Conservation (phyloP, 1,140 invertebrate genomes). For the Sinella curviseta region DNA sequence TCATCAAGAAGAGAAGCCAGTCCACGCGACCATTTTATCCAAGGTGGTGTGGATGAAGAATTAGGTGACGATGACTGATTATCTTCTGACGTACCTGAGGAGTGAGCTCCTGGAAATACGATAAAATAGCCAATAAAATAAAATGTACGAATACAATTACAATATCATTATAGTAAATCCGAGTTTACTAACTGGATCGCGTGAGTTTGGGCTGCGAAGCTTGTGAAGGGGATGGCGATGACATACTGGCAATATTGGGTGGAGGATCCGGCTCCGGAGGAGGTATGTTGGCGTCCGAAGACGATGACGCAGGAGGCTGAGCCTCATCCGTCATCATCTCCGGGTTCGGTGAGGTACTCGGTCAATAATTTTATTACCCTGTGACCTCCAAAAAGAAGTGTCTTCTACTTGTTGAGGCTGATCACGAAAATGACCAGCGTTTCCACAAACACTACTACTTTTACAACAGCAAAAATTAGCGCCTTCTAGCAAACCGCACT, state of each 20-base stretch:
- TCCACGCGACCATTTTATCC: constrained; percentile 81
- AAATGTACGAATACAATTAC: not conserved
- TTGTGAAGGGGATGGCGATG: not conserved
- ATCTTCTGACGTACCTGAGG: constrained; percentile 4
- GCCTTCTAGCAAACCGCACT: not conserved
- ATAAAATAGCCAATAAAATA: not conserved
- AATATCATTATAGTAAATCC: not conserved
- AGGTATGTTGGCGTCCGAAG: constrained; percentile 16
- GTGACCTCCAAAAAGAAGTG: not conserved
- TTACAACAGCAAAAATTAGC: not conserved
- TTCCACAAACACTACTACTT: not conserved
- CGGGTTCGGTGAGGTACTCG: not conserved
- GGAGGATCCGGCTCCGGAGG: constrained; percentile 10
- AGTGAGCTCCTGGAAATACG: constrained; percentile 3
- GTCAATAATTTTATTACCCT: constrained; percentile 4
- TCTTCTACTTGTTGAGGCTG: not conserved
- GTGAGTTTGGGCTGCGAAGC: not conserved
- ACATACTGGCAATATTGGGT: not conserved
- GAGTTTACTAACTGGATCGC: constrained; percentile 7
- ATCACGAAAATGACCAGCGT: not conserved
- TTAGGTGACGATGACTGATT: constrained; percentile 26
- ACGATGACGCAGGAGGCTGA: constrained; percentile 10
- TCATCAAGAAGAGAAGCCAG: constrained; percentile 78
- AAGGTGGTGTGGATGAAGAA: constrained; percentile 64
- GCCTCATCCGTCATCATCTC: constrained; percentile 23